Percentiles rank a stretch among this genome's conserved stretches.
Conservation (phyloP, 2,888 invertebrate genomes). For the Lasioglossum zephyrum region DNA sequence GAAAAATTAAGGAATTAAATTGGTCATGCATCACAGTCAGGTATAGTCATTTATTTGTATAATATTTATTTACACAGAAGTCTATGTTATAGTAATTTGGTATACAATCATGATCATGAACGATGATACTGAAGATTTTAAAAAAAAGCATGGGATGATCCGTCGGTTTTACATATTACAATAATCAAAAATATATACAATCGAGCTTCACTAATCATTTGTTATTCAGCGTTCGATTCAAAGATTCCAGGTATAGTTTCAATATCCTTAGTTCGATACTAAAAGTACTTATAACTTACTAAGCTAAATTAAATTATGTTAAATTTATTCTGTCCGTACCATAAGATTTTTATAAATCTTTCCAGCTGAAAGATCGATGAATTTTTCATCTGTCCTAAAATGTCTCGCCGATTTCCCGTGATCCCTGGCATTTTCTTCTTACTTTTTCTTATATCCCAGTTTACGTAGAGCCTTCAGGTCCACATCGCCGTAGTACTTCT, state of each 20-base stretch:
- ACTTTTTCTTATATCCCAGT: slow-evolving; percentile 88
- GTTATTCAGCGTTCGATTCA: not conserved
- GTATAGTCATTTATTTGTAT: slow-evolving; percentile 32
- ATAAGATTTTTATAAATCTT: not conserved
- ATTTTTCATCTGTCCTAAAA: not conserved
- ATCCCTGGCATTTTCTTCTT: slow-evolving; percentile 10
- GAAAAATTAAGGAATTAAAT: not conserved
- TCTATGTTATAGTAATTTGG: slow-evolving; percentile 28
- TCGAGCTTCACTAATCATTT: not conserved
- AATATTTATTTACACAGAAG: slow-evolving; percentile 47
- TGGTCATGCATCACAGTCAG: too few relatives aligned
- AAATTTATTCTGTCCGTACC: not conserved
- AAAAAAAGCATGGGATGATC: not conserved
- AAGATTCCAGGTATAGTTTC: not conserved
- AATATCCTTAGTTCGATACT: not conserved
- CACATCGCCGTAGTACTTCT: slow-evolving; percentile 96
- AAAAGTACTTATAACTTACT: not conserved
- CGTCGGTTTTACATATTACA: not conserved
- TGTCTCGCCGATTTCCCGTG: slow-evolving; percentile 19
- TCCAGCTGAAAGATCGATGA: not conserved
- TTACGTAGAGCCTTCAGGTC: slow-evolving; percentile 95
- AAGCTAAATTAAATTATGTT: slow-evolving; percentile 1
- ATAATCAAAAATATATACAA: not conserved
- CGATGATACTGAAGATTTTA: not conserved
- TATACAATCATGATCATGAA: slow-evolving; percentile 12